These are phyloP conservation scores for Oligia fasciuncula DNA, from an alignment of 2,888 invertebrate species.

Conservation along the genomic window DNA sequence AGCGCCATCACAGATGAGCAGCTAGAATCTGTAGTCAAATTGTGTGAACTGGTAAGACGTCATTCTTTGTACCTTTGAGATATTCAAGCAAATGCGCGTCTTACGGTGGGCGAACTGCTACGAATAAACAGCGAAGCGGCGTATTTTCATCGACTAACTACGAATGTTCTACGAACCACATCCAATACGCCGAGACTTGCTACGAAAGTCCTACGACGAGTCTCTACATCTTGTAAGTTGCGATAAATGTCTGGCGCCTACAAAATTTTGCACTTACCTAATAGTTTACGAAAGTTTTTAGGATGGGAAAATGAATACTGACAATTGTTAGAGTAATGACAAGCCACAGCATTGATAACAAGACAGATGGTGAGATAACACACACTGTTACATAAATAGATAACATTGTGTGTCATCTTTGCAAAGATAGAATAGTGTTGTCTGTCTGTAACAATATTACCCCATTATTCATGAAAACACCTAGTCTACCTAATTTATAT, in stretches of 20 bases:
- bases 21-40: conserved; percentile 91
- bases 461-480: not conserved
- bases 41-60: conserved; percentile 89
- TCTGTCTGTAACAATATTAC: not conserved
- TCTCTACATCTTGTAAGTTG: not conserved
- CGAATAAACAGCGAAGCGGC: not conserved
- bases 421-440: conserved; percentile 11
- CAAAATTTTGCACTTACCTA: too few species aligned
- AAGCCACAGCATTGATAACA: not conserved
- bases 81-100: not conserved
- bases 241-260: not conserved
- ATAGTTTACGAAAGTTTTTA: too few species aligned
- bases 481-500: not conserved
- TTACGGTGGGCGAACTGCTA: not conserved
- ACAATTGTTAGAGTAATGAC: too few species aligned
- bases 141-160: too few species aligned
- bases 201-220: not conserved
- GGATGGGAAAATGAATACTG: too few species aligned
- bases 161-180: not conserved
- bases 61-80: not conserved
- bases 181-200: not conserved
- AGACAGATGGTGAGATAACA: not conserved
- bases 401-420: conserved; percentile 6
- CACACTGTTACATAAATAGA: conserved; percentile 5
- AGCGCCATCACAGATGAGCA: conserved; percentile 89